A percentile compares a stretch with the other conserved stretches of the same genome.
Conservation (phyloP, 2,888 invertebrate genomes). For the Kuschelorhynchus macadamiae region DNA sequence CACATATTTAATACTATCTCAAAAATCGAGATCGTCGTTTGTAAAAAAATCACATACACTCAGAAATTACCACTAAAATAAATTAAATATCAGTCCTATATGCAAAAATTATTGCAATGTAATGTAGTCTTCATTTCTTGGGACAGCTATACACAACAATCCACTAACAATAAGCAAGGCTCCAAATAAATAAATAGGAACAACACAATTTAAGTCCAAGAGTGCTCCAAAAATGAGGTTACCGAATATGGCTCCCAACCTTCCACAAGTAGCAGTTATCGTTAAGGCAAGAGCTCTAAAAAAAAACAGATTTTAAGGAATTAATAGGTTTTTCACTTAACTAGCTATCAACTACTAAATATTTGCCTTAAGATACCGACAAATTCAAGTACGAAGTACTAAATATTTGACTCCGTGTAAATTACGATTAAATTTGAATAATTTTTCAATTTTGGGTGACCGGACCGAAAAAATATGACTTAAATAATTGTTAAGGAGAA, state of each 20-base stretch:
- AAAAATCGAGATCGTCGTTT: no score
- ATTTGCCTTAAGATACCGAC: no score
- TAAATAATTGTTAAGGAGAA: no score
- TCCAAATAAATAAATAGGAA: conserved; percentile 75
- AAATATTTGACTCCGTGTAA: no score
- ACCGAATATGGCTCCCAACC: conserved; percentile 74
- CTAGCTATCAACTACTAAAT: no score
- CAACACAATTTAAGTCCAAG: conserved; percentile 72
- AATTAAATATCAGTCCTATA: conserved; percentile 9
- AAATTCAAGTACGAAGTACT: no score
- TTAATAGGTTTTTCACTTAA: no score
- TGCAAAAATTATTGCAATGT: conserved; percentile 49
- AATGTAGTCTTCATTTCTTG: conserved; percentile 66
- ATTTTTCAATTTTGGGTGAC: no score
- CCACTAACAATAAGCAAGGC: conserved; percentile 73
- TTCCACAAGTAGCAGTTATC: conserved; percentile 74
- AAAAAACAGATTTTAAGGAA: conserved; percentile 43
- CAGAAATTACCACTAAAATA: neutral
- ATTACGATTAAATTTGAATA: no score
- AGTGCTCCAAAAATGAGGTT: conserved; percentile 74
- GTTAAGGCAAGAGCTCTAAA: conserved; percentile 74
- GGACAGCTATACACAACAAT: conserved; percentile 71
- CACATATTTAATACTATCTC: no score
- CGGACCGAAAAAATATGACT: no score
- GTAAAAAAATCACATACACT: no score